A percentile compares a stretch with the other conserved stretches of the same genome.
These are phyloP conservation scores for Drusus annulatus DNA, from an alignment of 1,140 invertebrate genomes.

Conservation along the genomic window DNA sequence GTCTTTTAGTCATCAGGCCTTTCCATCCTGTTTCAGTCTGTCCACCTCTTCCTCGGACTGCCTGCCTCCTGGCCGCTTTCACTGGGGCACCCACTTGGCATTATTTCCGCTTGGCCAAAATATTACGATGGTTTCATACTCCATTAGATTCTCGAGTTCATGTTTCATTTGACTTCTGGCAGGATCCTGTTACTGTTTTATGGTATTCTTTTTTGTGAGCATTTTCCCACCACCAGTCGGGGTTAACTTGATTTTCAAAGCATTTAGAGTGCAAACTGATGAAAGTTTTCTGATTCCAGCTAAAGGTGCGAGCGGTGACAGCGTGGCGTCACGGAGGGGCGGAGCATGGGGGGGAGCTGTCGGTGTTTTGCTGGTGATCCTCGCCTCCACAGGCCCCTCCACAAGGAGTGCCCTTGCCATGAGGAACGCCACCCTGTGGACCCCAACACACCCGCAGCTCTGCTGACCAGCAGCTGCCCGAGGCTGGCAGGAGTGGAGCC, in stretches of 20 bases:
- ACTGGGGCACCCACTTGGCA: too few relatives aligned
- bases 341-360: conserved; percentile 79
- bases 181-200: too few relatives aligned
- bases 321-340: conserved; percentile 78
- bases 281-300: conserved; percentile 70
- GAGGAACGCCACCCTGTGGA: not conserved
- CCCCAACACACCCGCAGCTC: not conserved
- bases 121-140: too few relatives aligned
- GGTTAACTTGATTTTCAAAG: not conserved
- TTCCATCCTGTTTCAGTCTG: too few relatives aligned
- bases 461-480: not conserved
- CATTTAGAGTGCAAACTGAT: not conserved
- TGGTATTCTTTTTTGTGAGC: too few relatives aligned
- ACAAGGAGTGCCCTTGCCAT: not conserved
- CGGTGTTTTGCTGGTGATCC: conserved; percentile 82
- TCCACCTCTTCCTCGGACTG: too few relatives aligned
- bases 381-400: conserved; percentile 47
- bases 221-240: too few relatives aligned
- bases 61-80: too few relatives aligned
- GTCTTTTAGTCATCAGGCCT: too few relatives aligned
- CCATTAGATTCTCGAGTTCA: too few relatives aligned
- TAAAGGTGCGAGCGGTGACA: conserved; percentile 79
- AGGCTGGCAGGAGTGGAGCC: not conserved
- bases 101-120: too few relatives aligned
- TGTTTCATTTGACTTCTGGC: too few relatives aligned